Conservation (phyloP, 2,888 invertebrate species). For the Lepidonotus clava region DNA sequence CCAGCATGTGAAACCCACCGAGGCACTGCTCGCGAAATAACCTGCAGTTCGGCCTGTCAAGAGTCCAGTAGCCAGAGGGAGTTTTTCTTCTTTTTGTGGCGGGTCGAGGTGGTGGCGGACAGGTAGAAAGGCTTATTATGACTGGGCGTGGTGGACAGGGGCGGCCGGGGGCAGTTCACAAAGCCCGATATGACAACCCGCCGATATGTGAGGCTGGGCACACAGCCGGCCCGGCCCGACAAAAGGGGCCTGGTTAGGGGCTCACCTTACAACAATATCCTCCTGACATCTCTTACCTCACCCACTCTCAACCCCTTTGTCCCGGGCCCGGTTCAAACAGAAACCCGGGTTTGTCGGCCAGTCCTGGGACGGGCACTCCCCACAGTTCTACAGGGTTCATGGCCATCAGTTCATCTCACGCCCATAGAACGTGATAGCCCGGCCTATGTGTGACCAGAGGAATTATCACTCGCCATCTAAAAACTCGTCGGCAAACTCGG, state of each 20-base stretch:
- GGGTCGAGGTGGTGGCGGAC: neutral
- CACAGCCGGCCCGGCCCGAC: constrained; percentile 5
- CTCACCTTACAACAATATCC: constrained; percentile 52
- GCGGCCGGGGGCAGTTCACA: constrained; percentile 4
- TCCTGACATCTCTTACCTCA: constrained; percentile 51
- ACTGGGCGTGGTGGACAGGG: constrained; percentile 3
- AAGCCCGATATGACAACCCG: constrained; percentile 47
- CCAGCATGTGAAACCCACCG: neutral
- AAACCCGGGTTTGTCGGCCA: constrained; percentile 16
- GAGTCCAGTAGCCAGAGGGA: neutral
- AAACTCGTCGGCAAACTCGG: constrained; percentile 34
- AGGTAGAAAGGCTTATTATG: constrained; percentile 44
- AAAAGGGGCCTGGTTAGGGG: constrained; percentile 48
- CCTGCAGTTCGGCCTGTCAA: neutral
- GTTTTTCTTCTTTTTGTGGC: neutral
- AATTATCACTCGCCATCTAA: constrained; percentile 51
- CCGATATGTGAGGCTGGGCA: constrained; percentile 36
- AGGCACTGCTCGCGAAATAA: neutral
- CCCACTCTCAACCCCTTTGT: constrained; percentile 29
- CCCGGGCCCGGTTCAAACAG: constrained; percentile 32
- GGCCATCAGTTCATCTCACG: neutral
- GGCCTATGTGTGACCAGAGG: neutral
- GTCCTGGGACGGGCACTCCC: constrained; percentile 4
- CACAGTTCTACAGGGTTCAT: constrained; percentile 33
- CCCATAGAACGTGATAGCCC: constrained; percentile 13